phyloP scores from a whole-genome alignment of 2,797 vertebrate species.

The Cyprinodon diabolis region DNA sequence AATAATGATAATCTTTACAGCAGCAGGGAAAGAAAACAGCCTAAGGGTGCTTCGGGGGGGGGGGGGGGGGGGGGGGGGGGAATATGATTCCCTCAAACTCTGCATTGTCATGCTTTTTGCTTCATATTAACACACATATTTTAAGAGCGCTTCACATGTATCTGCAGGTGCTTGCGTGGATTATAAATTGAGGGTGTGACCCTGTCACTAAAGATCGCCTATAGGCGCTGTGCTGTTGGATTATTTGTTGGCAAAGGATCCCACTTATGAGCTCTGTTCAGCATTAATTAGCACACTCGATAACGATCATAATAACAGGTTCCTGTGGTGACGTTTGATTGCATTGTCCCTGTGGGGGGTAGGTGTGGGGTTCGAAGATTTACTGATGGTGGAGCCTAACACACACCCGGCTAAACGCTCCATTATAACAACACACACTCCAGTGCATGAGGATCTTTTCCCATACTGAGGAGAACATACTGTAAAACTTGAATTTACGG shows the following conservation, averaged over 20 bases:
- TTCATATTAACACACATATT: constrained; percentile 59
- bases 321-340: constrained; percentile 83
- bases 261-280: constrained; percentile 67
- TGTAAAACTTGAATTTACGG: constrained; percentile 15
- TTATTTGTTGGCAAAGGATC: constrained; percentile 69
- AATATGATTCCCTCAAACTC: constrained; percentile 68
- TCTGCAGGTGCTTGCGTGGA: constrained; percentile 45
- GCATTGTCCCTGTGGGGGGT: constrained; percentile 75
- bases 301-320: constrained; percentile 88
- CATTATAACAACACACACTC: constrained; percentile 38
- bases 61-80: constrained; percentile 75
- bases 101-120: constrained; percentile 68
- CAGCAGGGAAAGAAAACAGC: constrained; percentile 75
- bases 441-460: constrained; percentile 7
- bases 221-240: constrained; percentile 57
- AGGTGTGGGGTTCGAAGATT: constrained; percentile 23
- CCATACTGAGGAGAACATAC: constrained; percentile 22
- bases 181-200: constrained; percentile 48
- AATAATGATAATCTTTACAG: constrained; percentile 78
- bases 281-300: constrained; percentile 85
- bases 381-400: constrained; percentile 78
- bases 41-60: constrained; percentile 73
- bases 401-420: constrained; percentile 30
- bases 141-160: constrained; percentile 43
- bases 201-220: constrained; percentile 55